Base-by-base conservation (phyloP, 1,140 invertebrate genomes). In the Mizuhopecten yessoensis region DNA sequence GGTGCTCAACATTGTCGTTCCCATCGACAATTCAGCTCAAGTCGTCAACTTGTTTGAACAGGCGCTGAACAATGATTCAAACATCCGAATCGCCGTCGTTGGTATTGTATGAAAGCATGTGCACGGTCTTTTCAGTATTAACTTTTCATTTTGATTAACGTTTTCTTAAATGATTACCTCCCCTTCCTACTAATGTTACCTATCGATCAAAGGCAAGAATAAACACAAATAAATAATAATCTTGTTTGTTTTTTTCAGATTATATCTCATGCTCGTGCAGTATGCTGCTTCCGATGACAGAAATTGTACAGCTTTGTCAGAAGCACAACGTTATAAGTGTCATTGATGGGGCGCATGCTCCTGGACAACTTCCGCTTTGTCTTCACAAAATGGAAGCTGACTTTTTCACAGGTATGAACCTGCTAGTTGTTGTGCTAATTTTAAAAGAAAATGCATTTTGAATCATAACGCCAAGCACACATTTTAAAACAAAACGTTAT, bases 321-420 rank as follows among this genome's bases (percentile, higher is more conserved):
- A 45, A 90, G 10, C 90, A 94, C 86, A 92, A 91, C 0, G 93
- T 92, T 34, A 29, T 95, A 75, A 92, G 92, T n/a, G 36, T 95
- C 20, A 88, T 95, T 86, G 95, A 95, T 91, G 95, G 94, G 1
- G 95, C 95, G 17, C 95, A 95, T 57, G 86, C 88, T 33, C 93
- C 95, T n/a, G 95, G 95, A 17, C 94, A 95, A 15, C n/a, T 95
- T 17, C 90, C 89, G 2, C 86, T 95, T 0, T 91, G 94, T 90
- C 42, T 95, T 88, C 88, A 93, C 17, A 93, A 94, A 15, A 90
- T 95, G 3, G 93, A 93, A 11, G 95, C 94, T 13, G 95, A 95
- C 87, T 93, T 94, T 86, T 95, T 94, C 57, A 94, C 94, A 45
- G 94, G 95, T 95, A 39, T 13, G 5, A 13, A 7, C 13, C 13